Base-by-base conservation (phyloP, 2,113 vertebrate species). In the Rhinichthys klamathensis region DNA sequence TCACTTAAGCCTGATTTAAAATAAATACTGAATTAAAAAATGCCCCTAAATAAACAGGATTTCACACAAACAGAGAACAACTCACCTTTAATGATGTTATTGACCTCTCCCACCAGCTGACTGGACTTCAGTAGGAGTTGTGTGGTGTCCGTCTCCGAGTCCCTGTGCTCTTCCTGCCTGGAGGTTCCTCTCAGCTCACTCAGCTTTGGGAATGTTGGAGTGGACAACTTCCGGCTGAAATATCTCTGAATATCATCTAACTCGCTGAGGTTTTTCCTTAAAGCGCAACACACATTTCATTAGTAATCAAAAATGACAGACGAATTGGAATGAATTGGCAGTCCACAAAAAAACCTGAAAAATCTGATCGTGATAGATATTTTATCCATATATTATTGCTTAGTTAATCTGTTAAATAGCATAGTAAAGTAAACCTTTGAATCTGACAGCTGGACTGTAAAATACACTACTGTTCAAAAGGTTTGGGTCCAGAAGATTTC, bases 231-330 rank as follows among this genome's bases (percentile, higher is more conserved):
- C 88, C 91, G 91, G 73, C 84, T 97, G 92, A 99, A 98, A 91
- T 99, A 98, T 58, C 87, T 94, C 87, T 97, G 96, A 82, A 99
- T 97, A 85, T 98, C 96, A 92, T 99, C 98, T 13, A 99, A 95
- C 86, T 99, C 98, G 3, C 90, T 95, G 49, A 99, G 90, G 91
- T 99, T 99, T 90, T 93, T 97, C 75, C 98, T 99, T 90, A 65
- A 46, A 90, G 35, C 27, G 9, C 8, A 75, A 85, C 85, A 78
- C 35, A 89, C 38, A 54, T 30, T 30, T 1, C 2, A 76, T 30
- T 76, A 32, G 30, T 44, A 30, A 25, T 51, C 3, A 49, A 49
- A n/a, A 16, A 75, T 27, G 32, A 69, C 18, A 35, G 30, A 30
- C 3, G 9, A 67, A 69, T 8, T 15, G 44, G 72, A 75, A 49